Evolutionary conservation across 1,140 invertebrate species (phyloP).

Genomic region (Heliothis subflexa): DNA sequence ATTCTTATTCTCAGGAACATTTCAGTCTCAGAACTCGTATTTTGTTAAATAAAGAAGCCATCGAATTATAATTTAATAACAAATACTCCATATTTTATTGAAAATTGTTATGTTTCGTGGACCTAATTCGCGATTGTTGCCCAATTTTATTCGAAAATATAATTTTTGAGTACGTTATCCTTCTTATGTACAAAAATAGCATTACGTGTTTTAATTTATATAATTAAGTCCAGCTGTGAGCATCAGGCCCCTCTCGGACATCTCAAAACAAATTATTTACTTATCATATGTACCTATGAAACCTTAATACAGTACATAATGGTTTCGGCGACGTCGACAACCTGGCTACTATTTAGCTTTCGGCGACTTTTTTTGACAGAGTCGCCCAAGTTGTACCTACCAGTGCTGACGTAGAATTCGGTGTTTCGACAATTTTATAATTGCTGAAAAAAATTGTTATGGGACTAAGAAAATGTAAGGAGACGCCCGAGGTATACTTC

Average conservation of each 20-base stretch:
- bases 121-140: slow-evolving; percentile 36
- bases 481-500: slow-evolving; percentile 5
- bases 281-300: no score
- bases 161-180: slow-evolving; percentile 36
- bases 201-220: slow-evolving; percentile 45
- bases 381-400: no score
- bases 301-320: no score
- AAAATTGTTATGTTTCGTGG: not conserved
- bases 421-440: no score
- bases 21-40: no score
- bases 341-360: no score
- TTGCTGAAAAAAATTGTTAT: not conserved
- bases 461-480: not conserved
- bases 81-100: not conserved
- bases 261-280: not conserved
- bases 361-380: no score
- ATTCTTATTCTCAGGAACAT: no score
- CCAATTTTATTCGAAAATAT: slow-evolving; percentile 49
- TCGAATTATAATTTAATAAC: not conserved
- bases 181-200: slow-evolving; percentile 57
- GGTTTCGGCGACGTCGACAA: no score
- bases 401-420: no score
- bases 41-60: not conserved
- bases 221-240: slow-evolving; percentile 37
- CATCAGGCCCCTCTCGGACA: slow-evolving; percentile 35